Evolutionary conservation across 2,888 invertebrate genomes (phyloP), one percentile per base, ranked within the genome.

Genomic region (Ennomos erosarius): DNA sequence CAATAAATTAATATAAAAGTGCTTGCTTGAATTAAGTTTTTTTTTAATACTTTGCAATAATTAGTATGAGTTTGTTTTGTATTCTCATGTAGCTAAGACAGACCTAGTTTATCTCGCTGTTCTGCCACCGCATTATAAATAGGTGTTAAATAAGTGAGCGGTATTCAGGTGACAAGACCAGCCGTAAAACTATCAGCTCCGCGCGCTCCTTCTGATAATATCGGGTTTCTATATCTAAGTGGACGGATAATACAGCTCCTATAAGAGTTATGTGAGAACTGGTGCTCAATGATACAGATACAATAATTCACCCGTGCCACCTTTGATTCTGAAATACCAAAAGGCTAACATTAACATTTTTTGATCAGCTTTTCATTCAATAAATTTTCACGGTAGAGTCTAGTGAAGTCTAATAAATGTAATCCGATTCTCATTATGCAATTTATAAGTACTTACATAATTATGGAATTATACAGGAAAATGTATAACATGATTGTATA

Each of bases 131-230:
- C 40, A 59, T 55, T 54, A 35, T 50, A 43, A 48, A 42, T 42
- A 50, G 42, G 37, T 13, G 50, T 42, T 54, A 55, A 55, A 53
- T 54, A 49, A 55, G 47, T 46, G 42, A 55, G 51, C n/a, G 43
- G 55, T 40, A 45, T 39, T 48, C 52, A 54, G 55, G 46, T 54
- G 55, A 59, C 54, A 59, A 55, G 55, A 26, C 50, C 9, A 42
- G 59, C 59, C 55, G 55, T 60, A 60, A 55, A 60, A 60, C 59
- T 43, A 55, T 60, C 59, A 52, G 43, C 59, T 38, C 43, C 34
- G 43, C 43, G 49, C 46, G 16, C 46, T 11, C 44, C 43, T 44
- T 13, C 11, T 39, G 55, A 55, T 55, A 54, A 49, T 55, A 60
- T 60, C 59, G 26, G 59, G 43, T 60, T 51, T 50, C 56, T 34